These are phyloP conservation scores for Dicerorhinus sumatrensis DNA, from an alignment of 2,113 vertebrate genomes.

Conservation along the genomic window DNA sequence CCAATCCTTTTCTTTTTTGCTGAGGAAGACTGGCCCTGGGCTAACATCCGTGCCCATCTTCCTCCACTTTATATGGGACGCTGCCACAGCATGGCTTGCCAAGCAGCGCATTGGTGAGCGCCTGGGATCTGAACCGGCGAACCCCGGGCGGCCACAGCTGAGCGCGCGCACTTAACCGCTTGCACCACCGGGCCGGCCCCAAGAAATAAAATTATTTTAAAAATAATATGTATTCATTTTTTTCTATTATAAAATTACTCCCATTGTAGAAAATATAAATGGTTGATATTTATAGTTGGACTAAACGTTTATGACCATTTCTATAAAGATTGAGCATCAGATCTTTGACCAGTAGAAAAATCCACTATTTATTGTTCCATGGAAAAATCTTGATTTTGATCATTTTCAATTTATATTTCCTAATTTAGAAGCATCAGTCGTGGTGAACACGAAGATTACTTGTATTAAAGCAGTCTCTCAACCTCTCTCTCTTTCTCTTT, in stretches of 20 bases:
- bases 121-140: too few species aligned
- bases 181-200: too few species aligned
- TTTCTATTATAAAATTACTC: conserved; percentile 2
- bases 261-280: conserved; percentile 16
- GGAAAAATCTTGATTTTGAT: not conserved
- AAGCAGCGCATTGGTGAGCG: too few species aligned
- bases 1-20: too few species aligned
- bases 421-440: not conserved
- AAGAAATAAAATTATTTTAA: conserved; percentile 28
- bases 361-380: conserved; percentile 14
- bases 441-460: not conserved
- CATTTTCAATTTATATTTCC: not conserved
- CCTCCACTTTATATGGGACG: too few species aligned
- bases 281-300: not conserved
- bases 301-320: not conserved
- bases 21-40: too few species aligned
- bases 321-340: not conserved
- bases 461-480: not conserved
- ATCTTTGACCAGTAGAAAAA: not conserved
- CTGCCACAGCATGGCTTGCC: too few species aligned
- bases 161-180: too few species aligned
- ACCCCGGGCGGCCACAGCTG: too few species aligned
- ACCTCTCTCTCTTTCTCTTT: not conserved
- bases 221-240: conserved; percentile 2
- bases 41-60: too few species aligned